A percentile compares a stretch with the other conserved stretches of the same genome.
Evolutionary conservation across 1,140 invertebrate genomes (phyloP).

Genomic region (Drosophila murphyi): DNA sequence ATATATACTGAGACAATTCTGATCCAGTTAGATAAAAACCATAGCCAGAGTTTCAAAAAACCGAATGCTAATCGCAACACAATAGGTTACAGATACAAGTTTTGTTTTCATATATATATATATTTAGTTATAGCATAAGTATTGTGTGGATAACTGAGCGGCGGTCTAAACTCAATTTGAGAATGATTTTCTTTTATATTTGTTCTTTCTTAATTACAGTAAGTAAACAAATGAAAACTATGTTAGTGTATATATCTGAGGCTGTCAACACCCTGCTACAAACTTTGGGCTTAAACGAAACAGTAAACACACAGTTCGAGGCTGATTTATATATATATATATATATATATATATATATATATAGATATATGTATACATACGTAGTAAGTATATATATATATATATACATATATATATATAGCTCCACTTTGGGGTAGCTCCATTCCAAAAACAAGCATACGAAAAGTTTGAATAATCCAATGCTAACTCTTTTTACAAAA

Average conservation of each 20-base stretch:
- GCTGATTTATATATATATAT: slow-evolving; percentile 13
- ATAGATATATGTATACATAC: slow-evolving; percentile 7
- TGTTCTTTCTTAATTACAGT: slow-evolving; percentile 9
- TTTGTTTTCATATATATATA: slow-evolving; percentile 8
- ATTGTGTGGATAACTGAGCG: slow-evolving; percentile 32
- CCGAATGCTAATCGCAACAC: slow-evolving; percentile 14
- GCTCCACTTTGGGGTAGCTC: background rate
- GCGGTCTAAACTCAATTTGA: slow-evolving; percentile 34
- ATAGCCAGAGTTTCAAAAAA: too few species aligned
- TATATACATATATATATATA: slow-evolving; percentile 1
- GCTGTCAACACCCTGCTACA: background rate
- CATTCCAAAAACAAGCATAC: background rate
- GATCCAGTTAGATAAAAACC: slow-evolving; percentile 44
- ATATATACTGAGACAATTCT: slow-evolving; percentile 54
- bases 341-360: slow-evolving; percentile 2
- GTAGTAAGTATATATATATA: background rate
- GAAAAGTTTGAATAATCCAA: slow-evolving; percentile 16
- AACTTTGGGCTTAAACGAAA: slow-evolving; percentile 5
- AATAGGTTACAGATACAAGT: slow-evolving; percentile 31
- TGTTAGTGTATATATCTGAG: slow-evolving; percentile 1
- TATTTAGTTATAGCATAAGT: slow-evolving; percentile 17
- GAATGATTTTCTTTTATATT: slow-evolving; percentile 10
- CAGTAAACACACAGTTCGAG: slow-evolving; percentile 12
- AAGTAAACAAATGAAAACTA: slow-evolving; percentile 12
- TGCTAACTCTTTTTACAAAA: slow-evolving; percentile 31